Evolutionary conservation across 2,888 invertebrate genomes (phyloP).

Genomic region (Coecobrya sp.): DNA sequence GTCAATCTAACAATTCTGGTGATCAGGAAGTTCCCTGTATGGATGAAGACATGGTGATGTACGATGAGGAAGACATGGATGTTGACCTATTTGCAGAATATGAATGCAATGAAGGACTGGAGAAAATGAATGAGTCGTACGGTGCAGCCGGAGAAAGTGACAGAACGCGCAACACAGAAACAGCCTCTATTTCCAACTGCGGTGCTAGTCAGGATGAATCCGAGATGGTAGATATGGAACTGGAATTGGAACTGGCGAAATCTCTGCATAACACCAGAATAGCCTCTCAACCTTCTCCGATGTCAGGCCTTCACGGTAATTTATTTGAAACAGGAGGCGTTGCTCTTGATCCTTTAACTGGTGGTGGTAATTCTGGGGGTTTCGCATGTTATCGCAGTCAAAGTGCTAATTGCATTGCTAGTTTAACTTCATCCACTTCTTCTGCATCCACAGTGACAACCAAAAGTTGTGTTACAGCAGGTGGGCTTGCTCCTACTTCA

Average conservation of each 20-base stretch:
- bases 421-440: slow-evolving; percentile 78
- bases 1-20: neutral
- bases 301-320: slow-evolving; percentile 60
- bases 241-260: slow-evolving; percentile 46
- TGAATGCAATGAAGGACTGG: neutral
- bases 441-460: slow-evolving; percentile 75
- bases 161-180: neutral
- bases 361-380: slow-evolving; percentile 59
- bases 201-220: slow-evolving; percentile 58
- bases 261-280: neutral
- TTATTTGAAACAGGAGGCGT: slow-evolving; percentile 32
- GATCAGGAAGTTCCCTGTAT: slow-evolving; percentile 57
- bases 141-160: slow-evolving; percentile 10
- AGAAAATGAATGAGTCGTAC: slow-evolving; percentile 49
- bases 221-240: slow-evolving; percentile 56
- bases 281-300: slow-evolving; percentile 3
- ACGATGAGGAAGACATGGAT: slow-evolving; percentile 55
- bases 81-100: slow-evolving; percentile 67
- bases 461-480: slow-evolving; percentile 69
- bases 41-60: neutral
- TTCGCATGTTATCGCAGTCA: slow-evolving; percentile 71
- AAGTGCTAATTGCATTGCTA: slow-evolving; percentile 78
- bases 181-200: neutral
- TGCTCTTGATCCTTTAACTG: slow-evolving; percentile 27
- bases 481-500: slow-evolving; percentile 6